Percentiles rank a stretch among this genome's conserved stretches.
Evolutionary conservation across 2,113 vertebrate species (phyloP).

Genomic region (Morone chrysops): DNA sequence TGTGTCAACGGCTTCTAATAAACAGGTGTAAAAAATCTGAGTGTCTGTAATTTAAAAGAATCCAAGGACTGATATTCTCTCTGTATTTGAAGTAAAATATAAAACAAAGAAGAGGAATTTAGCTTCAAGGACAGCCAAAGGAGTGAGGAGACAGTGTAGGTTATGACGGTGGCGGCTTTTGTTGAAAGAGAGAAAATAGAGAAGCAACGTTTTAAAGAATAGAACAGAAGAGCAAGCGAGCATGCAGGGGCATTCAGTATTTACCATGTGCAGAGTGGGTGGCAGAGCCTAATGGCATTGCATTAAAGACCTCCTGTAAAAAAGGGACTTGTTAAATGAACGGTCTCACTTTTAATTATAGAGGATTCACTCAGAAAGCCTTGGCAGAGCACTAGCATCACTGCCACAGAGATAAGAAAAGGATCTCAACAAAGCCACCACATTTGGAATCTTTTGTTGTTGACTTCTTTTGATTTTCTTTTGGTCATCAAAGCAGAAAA

Average conservation of each 20-base stretch:
- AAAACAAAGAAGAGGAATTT: background rate
- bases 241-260: slow-evolving; percentile 50
- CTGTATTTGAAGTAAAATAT: background rate
- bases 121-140: slow-evolving; percentile 7
- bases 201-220: slow-evolving; percentile 21
- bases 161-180: background rate
- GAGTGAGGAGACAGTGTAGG: background rate
- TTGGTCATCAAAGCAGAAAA: background rate
- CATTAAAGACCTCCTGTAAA: slow-evolving; percentile 45
- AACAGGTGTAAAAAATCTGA: slow-evolving; percentile 14
- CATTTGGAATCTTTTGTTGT: background rate
- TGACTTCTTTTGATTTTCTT: background rate
- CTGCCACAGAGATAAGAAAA: background rate
- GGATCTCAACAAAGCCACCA: slow-evolving; percentile 6
- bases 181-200: background rate
- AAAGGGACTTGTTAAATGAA: slow-evolving; percentile 37
- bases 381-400: slow-evolving; percentile 1
- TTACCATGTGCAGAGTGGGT: slow-evolving; percentile 45
- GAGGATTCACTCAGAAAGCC: slow-evolving; percentile 35
- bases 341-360: slow-evolving; percentile 59
- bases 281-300: slow-evolving; percentile 33
- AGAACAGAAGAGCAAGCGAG: background rate
- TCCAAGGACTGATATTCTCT: background rate
- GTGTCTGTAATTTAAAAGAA: background rate
- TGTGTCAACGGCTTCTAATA: background rate